Evolutionary conservation across 2,797 vertebrate genomes (phyloP).

Genomic region (Acanthurus tractus): DNA sequence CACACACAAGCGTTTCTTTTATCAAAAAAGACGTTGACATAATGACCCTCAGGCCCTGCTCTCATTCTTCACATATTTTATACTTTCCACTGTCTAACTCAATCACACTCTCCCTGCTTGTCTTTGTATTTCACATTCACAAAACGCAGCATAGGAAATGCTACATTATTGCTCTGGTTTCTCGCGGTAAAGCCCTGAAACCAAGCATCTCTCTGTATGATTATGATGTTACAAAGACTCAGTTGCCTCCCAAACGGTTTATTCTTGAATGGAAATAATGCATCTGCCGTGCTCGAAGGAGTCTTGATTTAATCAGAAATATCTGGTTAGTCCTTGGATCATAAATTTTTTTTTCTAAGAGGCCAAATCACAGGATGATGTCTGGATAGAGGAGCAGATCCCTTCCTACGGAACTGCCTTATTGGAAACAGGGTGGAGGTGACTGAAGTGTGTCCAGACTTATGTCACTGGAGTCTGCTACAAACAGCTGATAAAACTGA

Average conservation of each 20-base stretch:
- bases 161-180: slow-evolving; percentile 43
- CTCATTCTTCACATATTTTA: slow-evolving; percentile 73
- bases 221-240: slow-evolving; percentile 57
- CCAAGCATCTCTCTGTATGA: slow-evolving; percentile 46
- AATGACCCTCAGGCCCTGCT: slow-evolving; percentile 51
- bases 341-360: slow-evolving; percentile 51
- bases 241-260: slow-evolving; percentile 66
- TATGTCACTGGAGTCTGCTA: slow-evolving; percentile 47
- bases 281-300: slow-evolving; percentile 55
- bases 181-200: slow-evolving; percentile 48
- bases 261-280: slow-evolving; percentile 61
- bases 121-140: slow-evolving; percentile 42
- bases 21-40: slow-evolving; percentile 22
- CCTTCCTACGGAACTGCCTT: slow-evolving; percentile 55
- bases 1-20: slow-evolving; percentile 6
- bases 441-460: slow-evolving; percentile 70
- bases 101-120: slow-evolving; percentile 27
- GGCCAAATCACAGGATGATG: slow-evolving; percentile 67
- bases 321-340: slow-evolving; percentile 61
- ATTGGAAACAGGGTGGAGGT: slow-evolving; percentile 66
- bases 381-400: slow-evolving; percentile 65
- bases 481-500: slow-evolving; percentile 59
- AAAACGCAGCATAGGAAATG: slow-evolving; percentile 27
- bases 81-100: slow-evolving; percentile 64
- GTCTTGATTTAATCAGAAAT: slow-evolving; percentile 74